Evolutionary conservation across 1,140 invertebrate genomes (phyloP), one percentile per base, ranked within the genome.

Genomic region (Drosophila santomea): DNA sequence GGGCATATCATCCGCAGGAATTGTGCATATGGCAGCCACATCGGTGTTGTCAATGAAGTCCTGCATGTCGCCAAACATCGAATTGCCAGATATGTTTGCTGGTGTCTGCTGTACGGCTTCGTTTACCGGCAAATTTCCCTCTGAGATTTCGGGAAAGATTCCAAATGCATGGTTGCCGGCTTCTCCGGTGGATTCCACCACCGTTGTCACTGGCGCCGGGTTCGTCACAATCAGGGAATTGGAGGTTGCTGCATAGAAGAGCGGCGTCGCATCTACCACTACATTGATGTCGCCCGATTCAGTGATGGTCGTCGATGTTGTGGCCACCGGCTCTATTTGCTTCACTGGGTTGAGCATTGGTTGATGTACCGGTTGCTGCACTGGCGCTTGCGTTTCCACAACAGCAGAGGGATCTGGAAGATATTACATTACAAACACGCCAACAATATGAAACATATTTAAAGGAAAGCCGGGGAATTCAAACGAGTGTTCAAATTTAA

Each of bases 21-120:
- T 89, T 0, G 84, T 89, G 50, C 84, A 89, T 32, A 89, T 84
- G 11, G 84, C 84, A 12, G 84, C 84, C 36, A 89, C 84, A 59
- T 89, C 84, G 14, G 84, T 80, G 50, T 78, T 78, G 54, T 89
- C 84, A 41, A 89, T 89, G 25, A 90, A 89, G 1, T 89, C 84
- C 59, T 89, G 84, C 84, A 89, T 89, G 45, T 89, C 85, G 5
- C 84, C 77, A 62, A 89, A 80, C 4, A 83, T 89, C 0, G 74
- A 59, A 2, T 54, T 62, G 35, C 61, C 38, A 3, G 73, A 64
- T 4, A 54, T 74, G 5, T 61, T 59, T 14, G 61, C 62, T 17
- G 58, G 45, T 8, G 36, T 15, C n/a, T 50, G 12, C 7, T 39
- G 39, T 17, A 23, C 28, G 6, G 61, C 2, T 23, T 66, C 76